These are phyloP conservation scores for Pediacus dermestoides DNA, from an alignment of 2,888 invertebrate genomes.

Conservation along the genomic window DNA sequence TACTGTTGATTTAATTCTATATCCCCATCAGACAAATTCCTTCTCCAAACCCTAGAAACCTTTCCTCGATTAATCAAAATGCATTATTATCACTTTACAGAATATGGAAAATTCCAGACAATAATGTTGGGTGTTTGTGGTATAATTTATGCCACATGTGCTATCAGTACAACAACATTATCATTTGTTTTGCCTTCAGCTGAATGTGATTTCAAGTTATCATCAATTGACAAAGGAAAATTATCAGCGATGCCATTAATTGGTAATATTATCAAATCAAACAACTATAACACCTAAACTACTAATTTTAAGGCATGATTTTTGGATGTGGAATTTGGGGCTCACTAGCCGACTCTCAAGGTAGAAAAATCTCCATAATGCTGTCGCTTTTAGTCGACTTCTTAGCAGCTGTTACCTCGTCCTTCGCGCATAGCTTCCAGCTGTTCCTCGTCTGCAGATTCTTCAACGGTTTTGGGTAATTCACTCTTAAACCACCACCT, in stretches of 20 bases:
- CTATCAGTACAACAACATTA: conserved; percentile 62
- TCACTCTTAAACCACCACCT: neutral
- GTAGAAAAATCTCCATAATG: conserved; percentile 63
- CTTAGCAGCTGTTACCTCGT: conserved; percentile 56
- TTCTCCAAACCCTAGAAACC: too few species aligned
- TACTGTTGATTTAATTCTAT: too few species aligned
- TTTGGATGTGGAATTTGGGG: conserved; percentile 72
- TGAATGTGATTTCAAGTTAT: conserved; percentile 55
- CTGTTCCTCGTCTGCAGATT: conserved; percentile 62
- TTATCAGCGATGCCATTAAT: conserved; percentile 60
- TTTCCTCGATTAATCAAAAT: too few species aligned
- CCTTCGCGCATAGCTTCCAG: conserved; percentile 55
- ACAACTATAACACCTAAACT: neutral
- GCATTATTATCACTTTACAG: conserved; percentile 42
- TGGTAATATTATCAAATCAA: conserved; percentile 43
- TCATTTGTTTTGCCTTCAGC: conserved; percentile 64
- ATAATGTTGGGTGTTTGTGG: conserved; percentile 61
- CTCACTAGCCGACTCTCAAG: conserved; percentile 63
- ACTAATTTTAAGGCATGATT: conserved; percentile 56
- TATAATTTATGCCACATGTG: conserved; percentile 65
- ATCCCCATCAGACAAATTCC: too few species aligned
- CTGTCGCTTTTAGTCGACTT: conserved; percentile 60
- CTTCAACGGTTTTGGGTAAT: conserved; percentile 59
- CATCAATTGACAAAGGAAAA: conserved; percentile 57
- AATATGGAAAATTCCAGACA: conserved; percentile 64